A percentile compares a stretch with the other conserved stretches of the same genome.
Conservation (phyloP, 23 tunicate genomes). For the Oikopleura dioica region DNA sequence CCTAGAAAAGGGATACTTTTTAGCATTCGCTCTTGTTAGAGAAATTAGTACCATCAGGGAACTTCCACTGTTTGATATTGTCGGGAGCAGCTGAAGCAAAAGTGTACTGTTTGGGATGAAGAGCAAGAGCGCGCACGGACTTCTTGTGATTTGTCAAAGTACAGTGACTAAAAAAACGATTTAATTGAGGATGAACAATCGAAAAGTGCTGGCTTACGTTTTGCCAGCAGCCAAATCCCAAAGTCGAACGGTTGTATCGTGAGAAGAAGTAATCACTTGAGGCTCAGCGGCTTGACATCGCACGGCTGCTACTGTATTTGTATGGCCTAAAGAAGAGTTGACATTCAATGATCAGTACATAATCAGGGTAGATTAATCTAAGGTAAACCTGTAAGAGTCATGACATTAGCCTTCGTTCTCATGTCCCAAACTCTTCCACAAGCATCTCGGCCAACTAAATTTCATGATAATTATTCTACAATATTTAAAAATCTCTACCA, state of each 20-base stretch:
- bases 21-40: too few species aligned
- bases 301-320: conserved; percentile 87
- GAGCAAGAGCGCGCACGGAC: conserved; percentile 48
- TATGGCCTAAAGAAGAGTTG: conserved; percentile 20
- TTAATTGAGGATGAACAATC: background rate
- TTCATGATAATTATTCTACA: conserved; percentile 17
- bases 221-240: conserved; percentile 99
- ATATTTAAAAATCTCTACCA: conserved; percentile 43
- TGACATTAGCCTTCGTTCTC: conserved; percentile 89
- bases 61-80: conserved; percentile 96
- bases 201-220: conserved; percentile 16
- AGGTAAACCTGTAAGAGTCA: conserved; percentile 34
- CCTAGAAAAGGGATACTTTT: background rate
- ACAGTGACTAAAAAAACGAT: background rate
- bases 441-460: conserved; percentile 5
- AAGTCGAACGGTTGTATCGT: conserved; percentile 58
- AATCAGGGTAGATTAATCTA: background rate
- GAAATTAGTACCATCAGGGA: conserved; percentile 93
- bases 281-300: conserved; percentile 79
- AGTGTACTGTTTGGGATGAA: conserved; percentile 96
- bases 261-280: conserved; percentile 76
- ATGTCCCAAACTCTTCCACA: conserved; percentile 57
- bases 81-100: conserved; percentile 96
- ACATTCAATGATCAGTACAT: background rate
- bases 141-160: conserved; percentile 89